Conservation (phyloP, 2,113 vertebrate genomes). For the cat (Felis catus) region DNA sequence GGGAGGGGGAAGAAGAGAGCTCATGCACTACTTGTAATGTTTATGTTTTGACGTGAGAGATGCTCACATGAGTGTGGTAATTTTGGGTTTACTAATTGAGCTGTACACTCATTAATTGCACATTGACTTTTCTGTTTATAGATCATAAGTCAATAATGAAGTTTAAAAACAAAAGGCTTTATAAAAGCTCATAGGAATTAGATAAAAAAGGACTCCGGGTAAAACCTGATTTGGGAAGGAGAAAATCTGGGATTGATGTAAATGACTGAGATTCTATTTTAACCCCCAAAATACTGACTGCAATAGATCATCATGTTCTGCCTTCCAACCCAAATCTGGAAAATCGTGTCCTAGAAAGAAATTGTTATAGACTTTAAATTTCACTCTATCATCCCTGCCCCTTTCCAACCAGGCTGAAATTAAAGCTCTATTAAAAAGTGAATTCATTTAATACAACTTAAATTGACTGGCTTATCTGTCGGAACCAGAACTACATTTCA, state of each 20-base stretch:
- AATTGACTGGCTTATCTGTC: conserved; percentile 85
- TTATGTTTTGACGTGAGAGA: background rate
- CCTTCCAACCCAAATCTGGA: conserved; percentile 66
- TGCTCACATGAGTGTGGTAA: background rate
- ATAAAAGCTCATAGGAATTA: background rate
- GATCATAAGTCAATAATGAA: background rate
- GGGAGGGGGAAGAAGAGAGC: too few relatives aligned
- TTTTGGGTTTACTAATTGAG: background rate
- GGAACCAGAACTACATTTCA: conserved; percentile 81
- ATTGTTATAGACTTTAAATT: conserved; percentile 75
- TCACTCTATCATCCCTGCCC: conserved; percentile 63
- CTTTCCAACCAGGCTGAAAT: conserved; percentile 75
- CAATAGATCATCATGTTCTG: conserved; percentile 51
- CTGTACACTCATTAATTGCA: background rate
- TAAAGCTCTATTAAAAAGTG: conserved; percentile 82
- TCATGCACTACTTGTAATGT: background rate
- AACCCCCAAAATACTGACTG: background rate
- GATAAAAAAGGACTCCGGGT: background rate
- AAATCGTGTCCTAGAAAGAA: conserved; percentile 77
- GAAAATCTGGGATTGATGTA: background rate
- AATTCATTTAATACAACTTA: conserved; percentile 81
- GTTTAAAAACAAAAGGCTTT: background rate
- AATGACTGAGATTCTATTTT: conserved; percentile 58
- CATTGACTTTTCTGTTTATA: conserved; percentile 6
- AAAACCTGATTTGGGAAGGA: conserved; percentile 1